Evolutionary conservation across 2,113 vertebrate species (phyloP), one percentile per base, ranked within the genome.

Genomic region (Aptenodytes patagonicus): DNA sequence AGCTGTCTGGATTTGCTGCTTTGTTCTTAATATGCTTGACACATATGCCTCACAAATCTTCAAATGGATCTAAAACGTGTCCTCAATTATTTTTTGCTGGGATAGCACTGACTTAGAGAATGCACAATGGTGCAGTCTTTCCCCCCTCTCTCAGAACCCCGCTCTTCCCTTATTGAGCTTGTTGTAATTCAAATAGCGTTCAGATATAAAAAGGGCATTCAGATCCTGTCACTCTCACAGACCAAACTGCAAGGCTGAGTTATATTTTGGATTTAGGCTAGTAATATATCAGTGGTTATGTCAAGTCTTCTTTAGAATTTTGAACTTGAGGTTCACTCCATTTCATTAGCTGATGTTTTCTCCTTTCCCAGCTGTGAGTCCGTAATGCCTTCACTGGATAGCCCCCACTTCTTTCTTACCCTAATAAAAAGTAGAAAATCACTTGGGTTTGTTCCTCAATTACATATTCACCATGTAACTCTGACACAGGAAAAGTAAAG

Each of bases 211-310:
- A 91, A 90, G 64, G 65, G 29, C 76, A 49, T n/a, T 78, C 85
- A 89, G 79, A 38, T 55, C 64, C 90, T 83, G 76, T 55, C 92
- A 62, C 68, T 95, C 76, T n/a, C 61, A 20, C 54, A 78, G 89
- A 61, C 42, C 47, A 0, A 1, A 71, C 57, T 78, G 83, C 73
- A 54, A 47, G 57, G 61, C 70, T 89, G 87, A 93, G 52, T 78
- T 89, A 52, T 51, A 86, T 80, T 96, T 90, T 65, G 68, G 83
- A 81, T 82, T 92, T 66, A 92, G 79, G 85, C 86, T 47, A 46
- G 72, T 21, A 46, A 78, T 92, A 26, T 16, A 69, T 65, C 91
- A 79, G 36, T 46, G 29, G 31, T 79, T 75, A 38, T 78, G 86
- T 81, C 93, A 87, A 84, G 70, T 17, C 62, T 6, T 42, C 75